Evolutionary conservation across 2,113 vertebrate genomes (phyloP).

Genomic region (Stomatorhinus ivindoensis): DNA sequence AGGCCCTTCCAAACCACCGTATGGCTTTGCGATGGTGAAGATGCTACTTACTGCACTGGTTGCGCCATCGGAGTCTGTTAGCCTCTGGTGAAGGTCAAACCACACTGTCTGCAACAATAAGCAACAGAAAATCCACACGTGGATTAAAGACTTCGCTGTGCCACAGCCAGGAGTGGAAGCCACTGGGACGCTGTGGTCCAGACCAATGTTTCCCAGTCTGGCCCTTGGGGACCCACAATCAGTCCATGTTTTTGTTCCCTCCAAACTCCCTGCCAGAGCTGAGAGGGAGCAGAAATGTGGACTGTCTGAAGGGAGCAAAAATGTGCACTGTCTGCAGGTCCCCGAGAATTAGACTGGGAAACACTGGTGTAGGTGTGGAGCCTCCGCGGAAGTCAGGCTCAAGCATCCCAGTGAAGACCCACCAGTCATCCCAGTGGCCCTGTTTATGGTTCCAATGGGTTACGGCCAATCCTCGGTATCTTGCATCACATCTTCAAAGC

Average conservation of each 20-base stretch:
- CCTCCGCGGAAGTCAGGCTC: background rate
- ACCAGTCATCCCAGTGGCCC: background rate
- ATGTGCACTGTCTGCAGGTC: background rate
- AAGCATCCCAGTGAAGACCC: background rate
- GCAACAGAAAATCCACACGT: constrained; percentile 44
- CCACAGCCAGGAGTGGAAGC: background rate
- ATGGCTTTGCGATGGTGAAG: background rate
- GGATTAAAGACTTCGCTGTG: constrained; percentile 37
- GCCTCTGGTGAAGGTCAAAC: constrained; percentile 92
- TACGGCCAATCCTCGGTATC: background rate
- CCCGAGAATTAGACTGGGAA: background rate
- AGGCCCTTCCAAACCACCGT: background rate
- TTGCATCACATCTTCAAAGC: background rate
- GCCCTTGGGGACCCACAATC: background rate
- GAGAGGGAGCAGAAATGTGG: background rate
- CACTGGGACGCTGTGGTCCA: background rate
- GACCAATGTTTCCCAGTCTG: background rate
- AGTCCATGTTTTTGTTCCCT: background rate
- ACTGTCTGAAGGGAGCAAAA: background rate
- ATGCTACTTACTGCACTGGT: constrained; percentile 72
- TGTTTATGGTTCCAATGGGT: background rate
- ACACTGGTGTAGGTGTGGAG: background rate
- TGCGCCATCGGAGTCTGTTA: constrained; percentile 79
- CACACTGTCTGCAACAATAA: constrained; percentile 77
- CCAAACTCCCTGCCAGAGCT: background rate